Evolutionary conservation across 2,888 invertebrate species (phyloP), one percentile per base, ranked within the genome.

Genomic region (Tinea trinotella): DNA sequence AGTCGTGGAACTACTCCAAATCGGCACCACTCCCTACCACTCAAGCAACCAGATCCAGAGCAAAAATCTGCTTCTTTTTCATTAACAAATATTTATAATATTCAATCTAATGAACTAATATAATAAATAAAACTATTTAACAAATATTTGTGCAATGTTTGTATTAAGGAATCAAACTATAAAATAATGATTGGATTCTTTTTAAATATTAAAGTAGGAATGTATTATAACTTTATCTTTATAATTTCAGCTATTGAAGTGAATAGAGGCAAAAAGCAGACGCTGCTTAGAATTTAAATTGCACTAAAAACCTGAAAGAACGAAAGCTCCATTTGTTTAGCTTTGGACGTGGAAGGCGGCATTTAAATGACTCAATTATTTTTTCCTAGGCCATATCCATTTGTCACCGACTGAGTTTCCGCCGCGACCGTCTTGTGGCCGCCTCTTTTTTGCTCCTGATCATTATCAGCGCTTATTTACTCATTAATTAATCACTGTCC

Each of bases 401-500:
- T 80, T 76, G 74, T 79, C 74, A 76, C 20, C 60, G 57, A 58
- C 60, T 46, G 48, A 55, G 59, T 57, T 62, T 58, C 59, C 59
- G 49, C 56, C 57, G 63, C 60, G 59, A 61, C 62, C 59, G 62
- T 58, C 60, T 62, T 62, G 55, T 58, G 58, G 61, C 55, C 61
- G 65, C 58, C 64, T 18, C 68, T 64, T 76, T 80, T 74, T 74
- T 73, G 68, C 62, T 62, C 59, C 13, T n/a, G 76, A 77, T 80
- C 73, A 68, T 81, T 81, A 82, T 81, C 79, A 70, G 60, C 67
- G 72, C 66, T 79, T 81, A 79, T 79, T 79, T 76, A 71, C 68
- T 76, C 76, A 75, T 75, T 80, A 78, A 83, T 84, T 80, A 76
- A 69, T 81, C 80, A 75, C 68, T 76, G 78, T 79, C 76, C 64